A percentile compares a stretch with the other conserved stretches of the same genome.
These are phyloP conservation scores for Zosterops lateralis DNA, from an alignment of 2,113 vertebrate genomes.

Conservation along the genomic window DNA sequence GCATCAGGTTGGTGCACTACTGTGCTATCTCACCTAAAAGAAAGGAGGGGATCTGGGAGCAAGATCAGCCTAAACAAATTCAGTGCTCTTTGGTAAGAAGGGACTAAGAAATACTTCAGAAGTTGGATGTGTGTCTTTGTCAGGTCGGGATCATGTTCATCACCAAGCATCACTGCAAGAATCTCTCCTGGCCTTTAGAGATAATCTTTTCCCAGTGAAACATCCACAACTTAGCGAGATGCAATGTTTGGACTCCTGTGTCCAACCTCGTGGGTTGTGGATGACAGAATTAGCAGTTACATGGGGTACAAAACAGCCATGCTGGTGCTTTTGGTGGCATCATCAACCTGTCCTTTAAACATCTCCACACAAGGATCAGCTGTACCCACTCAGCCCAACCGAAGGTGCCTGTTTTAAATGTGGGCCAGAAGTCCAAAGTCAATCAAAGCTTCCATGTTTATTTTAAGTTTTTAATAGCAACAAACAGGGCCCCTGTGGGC, in stretches of 20 bases:
- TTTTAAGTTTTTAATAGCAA: conserved; percentile 43
- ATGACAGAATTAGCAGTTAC: background rate
- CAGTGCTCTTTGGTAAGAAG: background rate
- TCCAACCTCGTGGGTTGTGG: background rate
- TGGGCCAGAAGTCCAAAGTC: background rate
- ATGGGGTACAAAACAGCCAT: fast-evolving
- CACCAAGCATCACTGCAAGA: background rate
- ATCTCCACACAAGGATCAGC: background rate
- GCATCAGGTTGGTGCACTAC: background rate
- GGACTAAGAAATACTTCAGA: background rate
- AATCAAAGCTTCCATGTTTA: conserved; percentile 1
- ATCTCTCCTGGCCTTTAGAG: background rate
- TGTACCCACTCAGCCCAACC: background rate
- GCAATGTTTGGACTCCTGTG: background rate
- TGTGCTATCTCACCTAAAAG: background rate
- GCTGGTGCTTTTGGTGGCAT: background rate
- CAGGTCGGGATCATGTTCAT: background rate
- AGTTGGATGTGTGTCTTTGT: background rate
- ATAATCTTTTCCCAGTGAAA: background rate
- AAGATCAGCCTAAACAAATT: background rate
- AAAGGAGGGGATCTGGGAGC: background rate
- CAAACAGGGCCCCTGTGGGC: background rate
- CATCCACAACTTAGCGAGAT: background rate
- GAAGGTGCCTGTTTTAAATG: background rate
- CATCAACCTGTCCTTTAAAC: background rate